Percentiles rank a stretch among this genome's conserved stretches.
These are phyloP conservation scores for Willisornis vidua DNA, from an alignment of 2,113 vertebrate genomes.

Conservation along the genomic window DNA sequence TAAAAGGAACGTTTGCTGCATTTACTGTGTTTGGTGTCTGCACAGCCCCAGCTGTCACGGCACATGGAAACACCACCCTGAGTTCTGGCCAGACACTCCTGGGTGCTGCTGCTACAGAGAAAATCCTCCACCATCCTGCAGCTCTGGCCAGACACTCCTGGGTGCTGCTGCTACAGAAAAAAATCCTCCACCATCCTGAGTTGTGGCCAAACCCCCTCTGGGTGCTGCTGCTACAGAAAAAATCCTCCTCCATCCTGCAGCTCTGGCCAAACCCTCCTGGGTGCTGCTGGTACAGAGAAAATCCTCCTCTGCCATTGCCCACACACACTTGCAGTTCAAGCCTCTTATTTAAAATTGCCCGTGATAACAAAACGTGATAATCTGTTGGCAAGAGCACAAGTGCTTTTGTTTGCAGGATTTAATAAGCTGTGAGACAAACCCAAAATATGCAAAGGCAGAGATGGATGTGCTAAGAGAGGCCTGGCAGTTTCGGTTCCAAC, in stretches of 20 bases:
- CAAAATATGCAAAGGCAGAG: not conserved
- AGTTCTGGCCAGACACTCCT: constrained; percentile 1
- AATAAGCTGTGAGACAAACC: not conserved
- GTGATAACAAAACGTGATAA: not conserved
- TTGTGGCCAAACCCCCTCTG: constrained; percentile 7
- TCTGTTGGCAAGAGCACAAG: not conserved
- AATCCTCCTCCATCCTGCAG: not conserved
- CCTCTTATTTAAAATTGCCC: not conserved
- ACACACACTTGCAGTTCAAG: not conserved
- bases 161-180: constrained; percentile 20
- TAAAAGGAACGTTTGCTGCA: constrained; percentile 80
- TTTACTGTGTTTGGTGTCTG: constrained; percentile 77
- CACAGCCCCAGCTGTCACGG: constrained; percentile 78
- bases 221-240: constrained; percentile 21
- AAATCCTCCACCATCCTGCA: not conserved
- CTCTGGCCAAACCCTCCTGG: constrained; percentile 4
- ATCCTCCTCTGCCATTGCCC: not conserved
- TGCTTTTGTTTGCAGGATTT: constrained; percentile 33
- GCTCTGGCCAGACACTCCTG: constrained; percentile 5
- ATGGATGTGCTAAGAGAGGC: not conserved
- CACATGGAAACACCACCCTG: constrained; percentile 76
- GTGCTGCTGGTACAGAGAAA: constrained; percentile 26
- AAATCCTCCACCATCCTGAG: not conserved
- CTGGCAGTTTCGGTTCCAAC: not conserved
- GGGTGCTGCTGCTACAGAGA: constrained; percentile 23